Base-by-base conservation (phyloP, 2,888 invertebrate genomes). In the Eupithecia tripunctaria region DNA sequence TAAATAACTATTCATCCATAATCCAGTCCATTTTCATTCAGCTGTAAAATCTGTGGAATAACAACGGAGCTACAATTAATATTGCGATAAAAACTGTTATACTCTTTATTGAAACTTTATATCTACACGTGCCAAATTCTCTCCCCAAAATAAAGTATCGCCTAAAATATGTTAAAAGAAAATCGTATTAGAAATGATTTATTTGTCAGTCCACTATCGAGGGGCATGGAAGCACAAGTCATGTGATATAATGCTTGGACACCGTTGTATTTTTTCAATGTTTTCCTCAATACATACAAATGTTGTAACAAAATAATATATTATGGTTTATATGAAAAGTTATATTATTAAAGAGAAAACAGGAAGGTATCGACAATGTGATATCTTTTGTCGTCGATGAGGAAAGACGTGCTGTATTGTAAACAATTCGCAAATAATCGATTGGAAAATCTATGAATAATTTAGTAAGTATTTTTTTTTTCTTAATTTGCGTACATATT, bases 121-220 rank as follows among this genome's bases (percentile, higher is more conserved):
- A 67, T 64, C 66, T 63, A 74, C 67, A 67, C 71, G 74, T 74
- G 71, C 67, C 69, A 71, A 71, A 74, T 66, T 62, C 68, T 21
- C 68, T 71, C 68, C 75, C 72, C 59, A 76, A 74, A 77, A 78
- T 74, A 80, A 81, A 77, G 73, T 79, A 77, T 78, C 85, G 81
- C 81, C 80, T 84, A 81, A 90, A 91, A 89, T 90, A 91, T 91
- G 91, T 89, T 90, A 84, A 83, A 87, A 86, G 81, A 81, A 91
- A 92, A 93, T 90, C 87, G 88, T 91, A 90, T 93, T 91, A 93
- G 81, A 84, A 87, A 91, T 93, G 93, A 94, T 93, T 93, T 93
- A 93, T 93, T 84, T 84, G 87, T 86, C 85, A 83, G 88, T 78
- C 82, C 88, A 86, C 85, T 87, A 80, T 76, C 77, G 74, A 85